These are phyloP conservation scores for Ectemnius continuus DNA, from an alignment of 2,888 invertebrate species.

Conservation along the genomic window DNA sequence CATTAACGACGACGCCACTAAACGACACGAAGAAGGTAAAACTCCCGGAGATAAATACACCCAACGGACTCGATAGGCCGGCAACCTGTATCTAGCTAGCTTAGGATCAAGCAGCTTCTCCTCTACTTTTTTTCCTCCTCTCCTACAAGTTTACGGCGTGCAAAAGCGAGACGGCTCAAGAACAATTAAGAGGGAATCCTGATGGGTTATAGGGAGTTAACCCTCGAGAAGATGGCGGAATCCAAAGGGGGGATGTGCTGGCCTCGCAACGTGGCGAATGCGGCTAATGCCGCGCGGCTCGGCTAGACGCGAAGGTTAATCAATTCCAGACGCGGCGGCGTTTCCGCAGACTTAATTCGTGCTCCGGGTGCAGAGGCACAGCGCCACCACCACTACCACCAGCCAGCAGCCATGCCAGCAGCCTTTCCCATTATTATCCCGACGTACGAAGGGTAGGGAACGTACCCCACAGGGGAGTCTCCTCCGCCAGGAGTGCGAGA, in stretches of 20 bases:
- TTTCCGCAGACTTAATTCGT: conserved; percentile 44
- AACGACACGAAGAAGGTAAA: too few relatives aligned
- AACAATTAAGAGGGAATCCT: conserved; percentile 5
- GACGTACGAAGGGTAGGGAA: conserved; percentile 52
- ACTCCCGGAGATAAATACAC: too few relatives aligned
- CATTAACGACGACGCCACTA: too few relatives aligned
- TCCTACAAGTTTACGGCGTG: too few relatives aligned
- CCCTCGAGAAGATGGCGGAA: not conserved
- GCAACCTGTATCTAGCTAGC: too few relatives aligned
- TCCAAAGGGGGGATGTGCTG: not conserved
- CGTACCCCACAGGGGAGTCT: conserved; percentile 60
- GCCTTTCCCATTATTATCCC: conserved; percentile 62
- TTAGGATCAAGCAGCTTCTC: too few relatives aligned
- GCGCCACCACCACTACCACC: conserved; percentile 19
- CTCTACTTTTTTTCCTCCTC: too few relatives aligned
- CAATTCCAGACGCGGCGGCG: conserved; percentile 36
- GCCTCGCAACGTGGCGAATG: not conserved
- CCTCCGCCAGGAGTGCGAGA: conserved; percentile 44
- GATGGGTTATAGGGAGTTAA: conserved; percentile 9
- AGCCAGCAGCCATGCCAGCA: conserved; percentile 35
- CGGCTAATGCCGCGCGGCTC: conserved; percentile 4
- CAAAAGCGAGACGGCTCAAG: not conserved
- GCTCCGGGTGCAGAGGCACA: conserved; percentile 38
- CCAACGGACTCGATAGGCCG: too few relatives aligned
- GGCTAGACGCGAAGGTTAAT: conserved; percentile 22